These are phyloP conservation scores for Porites rus DNA, from an alignment of 92 coral and sea anemone genomes.

Conservation along the genomic window DNA sequence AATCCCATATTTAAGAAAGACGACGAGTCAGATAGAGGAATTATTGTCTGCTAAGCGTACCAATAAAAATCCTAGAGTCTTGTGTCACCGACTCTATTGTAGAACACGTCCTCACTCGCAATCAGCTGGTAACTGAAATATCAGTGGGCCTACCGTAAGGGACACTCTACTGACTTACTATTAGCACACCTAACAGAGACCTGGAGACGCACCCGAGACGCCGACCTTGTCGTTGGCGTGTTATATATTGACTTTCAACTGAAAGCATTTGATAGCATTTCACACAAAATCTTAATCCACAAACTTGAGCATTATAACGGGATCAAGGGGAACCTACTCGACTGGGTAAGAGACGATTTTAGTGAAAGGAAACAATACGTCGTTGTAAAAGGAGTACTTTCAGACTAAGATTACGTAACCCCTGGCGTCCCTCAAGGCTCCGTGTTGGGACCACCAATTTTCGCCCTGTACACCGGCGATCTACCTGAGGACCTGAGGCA, in stretches of 20 bases:
- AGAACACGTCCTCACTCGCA: too few species aligned
- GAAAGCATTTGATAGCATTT: constrained; percentile 61
- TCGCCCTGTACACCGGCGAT: background rate
- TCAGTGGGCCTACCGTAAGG: background rate
- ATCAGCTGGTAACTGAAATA: background rate
- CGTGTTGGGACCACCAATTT: constrained; percentile 5
- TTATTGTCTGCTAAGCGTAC: too few species aligned
- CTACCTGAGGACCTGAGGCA: too few species aligned
- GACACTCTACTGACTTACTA: constrained; percentile 8
- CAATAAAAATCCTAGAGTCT: too few species aligned
- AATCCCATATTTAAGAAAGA: too few species aligned
- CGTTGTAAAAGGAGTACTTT: constrained; percentile 3
- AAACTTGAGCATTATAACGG: constrained; percentile 54
- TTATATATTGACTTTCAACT: constrained; percentile 44
- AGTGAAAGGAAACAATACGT: constrained; percentile 18
- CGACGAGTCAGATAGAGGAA: too few species aligned
- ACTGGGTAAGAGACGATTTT: constrained; percentile 50
- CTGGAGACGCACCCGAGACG: constrained; percentile 53
- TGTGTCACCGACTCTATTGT: too few species aligned
- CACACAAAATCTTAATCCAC: constrained; percentile 45
- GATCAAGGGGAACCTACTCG: constrained; percentile 52
- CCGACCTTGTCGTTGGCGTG: constrained; percentile 51
- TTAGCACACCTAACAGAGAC: constrained; percentile 39
- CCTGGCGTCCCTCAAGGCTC: constrained; percentile 6
- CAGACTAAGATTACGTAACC: constrained; percentile 4